Conservation (phyloP, 2,797 vertebrate genomes). For the Pygocentrus nattereri region DNA sequence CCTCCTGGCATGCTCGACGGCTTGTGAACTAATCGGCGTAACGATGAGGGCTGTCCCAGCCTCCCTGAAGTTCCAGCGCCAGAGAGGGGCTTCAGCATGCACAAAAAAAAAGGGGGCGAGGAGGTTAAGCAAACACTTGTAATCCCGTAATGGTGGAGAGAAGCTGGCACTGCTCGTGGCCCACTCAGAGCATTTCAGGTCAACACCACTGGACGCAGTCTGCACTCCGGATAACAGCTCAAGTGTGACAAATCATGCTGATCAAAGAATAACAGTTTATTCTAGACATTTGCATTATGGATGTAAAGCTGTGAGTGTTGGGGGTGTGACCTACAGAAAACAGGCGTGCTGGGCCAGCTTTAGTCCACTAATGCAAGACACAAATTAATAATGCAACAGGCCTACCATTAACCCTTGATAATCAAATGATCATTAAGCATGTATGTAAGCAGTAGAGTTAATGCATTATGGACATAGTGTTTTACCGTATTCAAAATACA, state of each 20-base stretch:
- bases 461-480: no score
- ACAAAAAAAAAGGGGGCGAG: constrained; percentile 33
- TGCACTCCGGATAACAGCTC: constrained; percentile 14
- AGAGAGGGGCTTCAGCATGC: background rate
- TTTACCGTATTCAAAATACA: no score
- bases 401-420: constrained; percentile 4
- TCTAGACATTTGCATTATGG: constrained; percentile 3
- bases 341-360: background rate
- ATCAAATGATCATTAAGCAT: background rate
- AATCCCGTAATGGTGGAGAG: constrained; percentile 22
- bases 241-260: constrained; percentile 43
- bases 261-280: constrained; percentile 47
- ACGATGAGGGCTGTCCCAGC: constrained; percentile 43
- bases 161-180: background rate
- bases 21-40: constrained; percentile 64
- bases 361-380: background rate
- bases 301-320: background rate
- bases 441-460: background rate
- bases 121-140: constrained; percentile 56
- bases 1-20: constrained; percentile 55
- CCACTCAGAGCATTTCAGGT: background rate
- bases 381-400: constrained; percentile 8
- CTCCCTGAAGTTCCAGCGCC: background rate
- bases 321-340: background rate
- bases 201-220: background rate